Percentiles rank a stretch among this genome's conserved stretches.
Conservation (phyloP, 2,797 vertebrate species). For the Phrynocephalus forsythii region DNA sequence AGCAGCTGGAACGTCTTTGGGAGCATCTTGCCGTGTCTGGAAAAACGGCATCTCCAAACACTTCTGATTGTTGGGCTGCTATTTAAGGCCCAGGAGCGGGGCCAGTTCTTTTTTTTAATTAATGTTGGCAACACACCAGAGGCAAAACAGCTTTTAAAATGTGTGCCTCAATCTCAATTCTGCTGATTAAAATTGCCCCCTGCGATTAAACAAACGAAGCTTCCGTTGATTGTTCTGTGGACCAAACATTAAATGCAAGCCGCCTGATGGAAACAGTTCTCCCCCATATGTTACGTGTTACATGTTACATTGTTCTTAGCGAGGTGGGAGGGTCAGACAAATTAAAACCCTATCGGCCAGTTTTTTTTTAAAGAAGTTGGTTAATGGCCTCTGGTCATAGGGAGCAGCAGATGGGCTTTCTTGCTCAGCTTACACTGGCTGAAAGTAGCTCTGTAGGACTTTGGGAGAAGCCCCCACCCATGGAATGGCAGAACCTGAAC, state of each 20-base stretch:
- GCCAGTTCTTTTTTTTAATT: neutral
- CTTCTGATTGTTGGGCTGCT: neutral
- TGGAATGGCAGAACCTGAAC: neutral
- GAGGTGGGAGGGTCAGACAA: neutral
- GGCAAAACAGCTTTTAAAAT: neutral
- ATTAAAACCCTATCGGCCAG: neutral
- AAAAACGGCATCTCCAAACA: neutral
- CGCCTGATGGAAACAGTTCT: neutral
- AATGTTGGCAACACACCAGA: neutral
- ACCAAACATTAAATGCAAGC: conserved; percentile 16
- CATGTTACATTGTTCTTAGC: neutral
- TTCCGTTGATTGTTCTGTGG: neutral
- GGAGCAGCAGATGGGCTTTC: no score
- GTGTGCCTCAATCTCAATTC: neutral
- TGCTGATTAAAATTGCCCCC: conserved; percentile 17
- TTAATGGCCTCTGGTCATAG: neutral
- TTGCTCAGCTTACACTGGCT: neutral
- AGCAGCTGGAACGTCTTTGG: neutral
- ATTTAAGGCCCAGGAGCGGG: neutral
- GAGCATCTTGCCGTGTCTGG: neutral
- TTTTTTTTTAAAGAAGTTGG: neutral
- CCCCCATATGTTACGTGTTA: neutral
- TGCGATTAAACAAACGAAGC: conserved; percentile 14
- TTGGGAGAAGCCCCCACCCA: neutral
- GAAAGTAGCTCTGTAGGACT: neutral